Conservation (phyloP, 1,140 invertebrate genomes). For the Helicoverpa zea region DNA sequence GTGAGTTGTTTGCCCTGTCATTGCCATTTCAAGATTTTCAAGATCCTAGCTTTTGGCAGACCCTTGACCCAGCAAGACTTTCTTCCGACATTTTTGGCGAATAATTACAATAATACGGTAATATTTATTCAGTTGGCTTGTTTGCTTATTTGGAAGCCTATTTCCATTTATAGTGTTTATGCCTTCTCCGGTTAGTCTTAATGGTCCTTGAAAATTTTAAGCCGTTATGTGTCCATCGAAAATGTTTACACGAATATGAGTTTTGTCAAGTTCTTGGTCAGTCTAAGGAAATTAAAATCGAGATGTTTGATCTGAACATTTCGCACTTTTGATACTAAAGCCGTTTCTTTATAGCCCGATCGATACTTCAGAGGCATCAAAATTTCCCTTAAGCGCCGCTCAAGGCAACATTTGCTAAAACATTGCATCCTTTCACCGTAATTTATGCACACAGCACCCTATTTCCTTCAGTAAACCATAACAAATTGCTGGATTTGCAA, state of each 20-base stretch:
- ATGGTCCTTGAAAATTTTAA: not conserved
- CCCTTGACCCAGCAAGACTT: conserved; percentile 25
- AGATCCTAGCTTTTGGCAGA: not conserved
- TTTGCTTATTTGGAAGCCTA: conserved; percentile 25
- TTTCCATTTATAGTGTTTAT: not conserved
- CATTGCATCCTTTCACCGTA: conserved; percentile 9
- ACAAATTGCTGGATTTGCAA: conserved; percentile 20
- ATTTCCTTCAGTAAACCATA: conserved; percentile 8
- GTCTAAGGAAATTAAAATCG: not conserved
- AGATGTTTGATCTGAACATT: not conserved
- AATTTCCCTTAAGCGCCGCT: not conserved
- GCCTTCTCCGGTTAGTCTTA: not conserved
- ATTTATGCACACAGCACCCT: conserved; percentile 19
- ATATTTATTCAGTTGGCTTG: conserved; percentile 35
- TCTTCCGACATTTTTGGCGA: conserved; percentile 19
- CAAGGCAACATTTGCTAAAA: conserved; percentile 17
- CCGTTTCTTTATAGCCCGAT: not conserved
- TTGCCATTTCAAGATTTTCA: conserved; percentile 16
- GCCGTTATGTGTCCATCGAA: not conserved
- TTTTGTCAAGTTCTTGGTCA: not conserved
- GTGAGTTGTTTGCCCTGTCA: not conserved
- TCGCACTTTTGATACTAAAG: not conserved
- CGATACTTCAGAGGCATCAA: conserved; percentile 12
- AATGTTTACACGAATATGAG: not conserved
- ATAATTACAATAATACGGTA: conserved; percentile 34